Percentiles rank a stretch among this genome's conserved stretches.
Conservation (phyloP, 2,888 invertebrate genomes). For the Osedax frankpressi region DNA sequence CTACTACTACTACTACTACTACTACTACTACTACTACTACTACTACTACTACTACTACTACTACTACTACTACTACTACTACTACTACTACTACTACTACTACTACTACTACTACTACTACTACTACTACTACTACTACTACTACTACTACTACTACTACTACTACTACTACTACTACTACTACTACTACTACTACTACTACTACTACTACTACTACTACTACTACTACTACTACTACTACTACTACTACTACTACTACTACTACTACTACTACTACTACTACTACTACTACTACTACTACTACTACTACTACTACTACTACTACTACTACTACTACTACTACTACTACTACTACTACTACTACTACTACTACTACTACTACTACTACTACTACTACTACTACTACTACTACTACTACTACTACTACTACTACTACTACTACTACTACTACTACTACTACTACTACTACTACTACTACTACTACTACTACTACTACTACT, state of each 20-base stretch:
- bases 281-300: conserved; percentile 13
- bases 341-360: background rate
- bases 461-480: conserved; percentile 10
- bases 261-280: conserved; percentile 9
- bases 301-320: conserved; percentile 1
- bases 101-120: conserved; percentile 7
- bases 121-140: conserved; percentile 10
- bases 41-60: conserved; percentile 1
- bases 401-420: background rate
- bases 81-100: conserved; percentile 11
- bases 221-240: conserved; percentile 5
- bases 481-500: conserved; percentile 10
- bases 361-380: conserved; percentile 8
- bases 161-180: background rate
- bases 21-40: conserved; percentile 12
- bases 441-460: conserved; percentile 9
- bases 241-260: conserved; percentile 1
- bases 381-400: background rate
- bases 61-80: conserved; percentile 10
- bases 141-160: background rate
- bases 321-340: conserved; percentile 1
- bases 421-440: conserved; percentile 9
- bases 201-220: conserved; percentile 8
- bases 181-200: conserved; percentile 3
- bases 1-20: conserved; percentile 19